Conservation (phyloP, 2,888 invertebrate genomes). For the Caenorhabditis imperialis region DNA sequence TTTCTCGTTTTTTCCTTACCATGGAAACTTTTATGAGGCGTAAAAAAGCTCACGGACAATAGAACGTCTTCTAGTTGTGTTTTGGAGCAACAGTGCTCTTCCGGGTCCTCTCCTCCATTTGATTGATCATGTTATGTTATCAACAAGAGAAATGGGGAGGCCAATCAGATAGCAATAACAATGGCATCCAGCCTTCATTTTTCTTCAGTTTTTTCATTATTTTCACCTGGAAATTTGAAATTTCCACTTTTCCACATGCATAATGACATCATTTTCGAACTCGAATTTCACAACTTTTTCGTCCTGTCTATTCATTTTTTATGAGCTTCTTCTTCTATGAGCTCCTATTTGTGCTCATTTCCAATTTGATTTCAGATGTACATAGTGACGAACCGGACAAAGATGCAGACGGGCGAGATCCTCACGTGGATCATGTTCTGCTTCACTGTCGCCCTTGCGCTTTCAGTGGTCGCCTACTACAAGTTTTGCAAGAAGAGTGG, state of each 20-base stretch:
- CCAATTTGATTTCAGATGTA: slow-evolving; percentile 19
- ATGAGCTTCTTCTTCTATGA: too few species aligned
- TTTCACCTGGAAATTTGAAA: not conserved
- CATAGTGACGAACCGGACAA: slow-evolving; percentile 23
- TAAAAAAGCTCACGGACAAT: too few species aligned
- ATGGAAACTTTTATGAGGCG: too few species aligned
- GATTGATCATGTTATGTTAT: slow-evolving; percentile 26
- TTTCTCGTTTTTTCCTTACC: too few species aligned
- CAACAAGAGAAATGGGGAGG: too few species aligned
- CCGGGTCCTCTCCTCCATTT: slow-evolving; percentile 12
- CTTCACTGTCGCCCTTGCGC: slow-evolving; percentile 48
- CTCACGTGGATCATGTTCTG: slow-evolving; percentile 54
- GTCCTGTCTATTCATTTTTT: too few species aligned
- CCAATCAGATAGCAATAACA: too few species aligned
- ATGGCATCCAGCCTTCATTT: too few species aligned
- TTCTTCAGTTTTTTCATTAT: slow-evolving; percentile 5
- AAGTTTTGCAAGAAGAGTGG: slow-evolving; percentile 56
- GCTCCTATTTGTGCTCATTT: not conserved
- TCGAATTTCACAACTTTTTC: too few species aligned
- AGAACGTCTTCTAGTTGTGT: too few species aligned
- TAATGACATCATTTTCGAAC: too few species aligned
- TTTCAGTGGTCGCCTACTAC: slow-evolving; percentile 52
- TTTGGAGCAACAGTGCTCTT: not conserved
- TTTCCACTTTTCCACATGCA: not conserved
- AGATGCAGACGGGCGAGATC: slow-evolving; percentile 53